Percentiles rank a stretch among this genome's conserved stretches.
Evolutionary conservation across 2,888 invertebrate species (phyloP).

Genomic region (Protonemura montana): DNA sequence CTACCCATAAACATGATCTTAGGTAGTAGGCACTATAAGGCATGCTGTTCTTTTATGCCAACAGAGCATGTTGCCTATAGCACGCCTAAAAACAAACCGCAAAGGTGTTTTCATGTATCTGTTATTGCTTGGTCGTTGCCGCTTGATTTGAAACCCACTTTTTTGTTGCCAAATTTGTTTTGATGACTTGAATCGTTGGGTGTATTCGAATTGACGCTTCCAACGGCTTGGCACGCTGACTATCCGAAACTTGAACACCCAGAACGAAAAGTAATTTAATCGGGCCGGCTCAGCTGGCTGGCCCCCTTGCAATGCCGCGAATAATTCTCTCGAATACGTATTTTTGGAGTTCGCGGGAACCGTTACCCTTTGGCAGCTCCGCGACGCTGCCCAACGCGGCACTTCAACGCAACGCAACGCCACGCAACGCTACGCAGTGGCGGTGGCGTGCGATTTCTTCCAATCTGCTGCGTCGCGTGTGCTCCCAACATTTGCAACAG

Average conservation of each 20-base stretch:
- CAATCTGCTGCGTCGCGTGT: neutral
- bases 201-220: neutral
- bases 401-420: neutral
- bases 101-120: neutral
- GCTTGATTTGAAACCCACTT: neutral
- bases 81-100: no score
- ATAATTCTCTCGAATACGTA: neutral
- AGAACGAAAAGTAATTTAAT: neutral
- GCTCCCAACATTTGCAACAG: neutral
- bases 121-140: neutral
- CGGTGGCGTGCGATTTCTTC: neutral
- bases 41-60: no score
- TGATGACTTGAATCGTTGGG: neutral
- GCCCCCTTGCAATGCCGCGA: neutral
- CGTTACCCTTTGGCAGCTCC: no score
- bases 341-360: neutral
- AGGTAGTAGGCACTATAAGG: no score
- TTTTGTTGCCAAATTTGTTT: neutral
- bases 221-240: neutral
- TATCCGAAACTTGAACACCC: neutral
- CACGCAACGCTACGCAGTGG: neutral
- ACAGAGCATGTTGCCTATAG: no score
- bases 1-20: no score
- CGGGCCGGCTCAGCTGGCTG: neutral
- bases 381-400: neutral